A percentile compares a stretch with the other conserved stretches of the same genome.
Conservation (phyloP, 2,888 invertebrate species). For the Siphlonurus alternatus region DNA sequence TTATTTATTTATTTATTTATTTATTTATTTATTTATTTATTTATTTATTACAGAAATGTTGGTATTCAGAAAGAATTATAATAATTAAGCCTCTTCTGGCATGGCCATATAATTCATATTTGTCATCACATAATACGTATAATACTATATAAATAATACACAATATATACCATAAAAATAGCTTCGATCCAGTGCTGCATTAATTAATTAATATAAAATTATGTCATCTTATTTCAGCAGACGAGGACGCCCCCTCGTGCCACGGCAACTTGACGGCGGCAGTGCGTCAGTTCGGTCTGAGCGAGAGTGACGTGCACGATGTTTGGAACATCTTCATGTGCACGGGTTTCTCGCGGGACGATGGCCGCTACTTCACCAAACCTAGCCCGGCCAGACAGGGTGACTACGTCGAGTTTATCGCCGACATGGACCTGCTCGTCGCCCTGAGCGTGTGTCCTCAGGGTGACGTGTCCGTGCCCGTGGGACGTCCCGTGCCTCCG, state of each 20-base stretch:
- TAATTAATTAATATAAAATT: no score
- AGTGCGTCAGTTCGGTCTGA: constrained; percentile 24
- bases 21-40: no score
- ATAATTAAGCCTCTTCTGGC: no score
- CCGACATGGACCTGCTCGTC: constrained; percentile 32
- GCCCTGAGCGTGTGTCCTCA: constrained; percentile 31
- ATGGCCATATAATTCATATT: no score
- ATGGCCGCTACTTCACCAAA: constrained; percentile 31
- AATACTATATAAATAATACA: no score
- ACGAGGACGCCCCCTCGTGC: constrained; percentile 27
- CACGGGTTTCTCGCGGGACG: constrained; percentile 27
- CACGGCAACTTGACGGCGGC: constrained; percentile 29
- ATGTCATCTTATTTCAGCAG: no score
- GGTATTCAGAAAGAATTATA: no score
- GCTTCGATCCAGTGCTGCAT: no score
- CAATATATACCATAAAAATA: no score
- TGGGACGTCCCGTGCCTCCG: constrained; percentile 27
- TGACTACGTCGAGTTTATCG: constrained; percentile 33
- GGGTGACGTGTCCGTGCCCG: constrained; percentile 29
- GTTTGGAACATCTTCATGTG: constrained; percentile 36
- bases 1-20: no score
- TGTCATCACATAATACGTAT: no score
- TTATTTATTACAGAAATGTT: no score
- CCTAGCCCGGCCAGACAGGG: constrained; percentile 30
- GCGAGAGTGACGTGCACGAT: constrained; percentile 32